Conservation (phyloP, 2,888 invertebrate species). For the Galeopsomyia nigrocyanea region DNA sequence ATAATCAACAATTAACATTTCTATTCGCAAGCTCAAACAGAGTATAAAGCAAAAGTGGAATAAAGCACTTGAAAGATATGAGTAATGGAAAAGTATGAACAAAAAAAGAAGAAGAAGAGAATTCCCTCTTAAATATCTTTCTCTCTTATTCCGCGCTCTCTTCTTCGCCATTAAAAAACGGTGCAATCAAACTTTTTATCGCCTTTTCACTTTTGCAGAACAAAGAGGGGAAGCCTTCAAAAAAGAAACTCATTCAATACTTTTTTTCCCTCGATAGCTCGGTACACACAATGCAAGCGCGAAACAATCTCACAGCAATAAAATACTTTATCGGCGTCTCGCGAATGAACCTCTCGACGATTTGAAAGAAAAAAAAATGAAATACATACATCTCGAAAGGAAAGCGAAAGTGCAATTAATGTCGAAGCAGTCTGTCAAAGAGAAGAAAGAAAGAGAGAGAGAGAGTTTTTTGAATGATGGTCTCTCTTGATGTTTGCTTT, state of each 20-base stretch:
- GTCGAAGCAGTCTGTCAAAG: not conserved
- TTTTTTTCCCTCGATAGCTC: too few species aligned
- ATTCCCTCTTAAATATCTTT: not conserved
- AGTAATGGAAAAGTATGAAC: not conserved
- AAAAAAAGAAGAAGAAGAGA: not conserved
- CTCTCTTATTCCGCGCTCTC: not conserved
- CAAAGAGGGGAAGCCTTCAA: too few species aligned
- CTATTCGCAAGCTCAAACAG: too few species aligned
- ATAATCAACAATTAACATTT: too few species aligned
- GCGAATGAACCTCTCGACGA: too few species aligned
- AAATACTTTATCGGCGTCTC: too few species aligned
- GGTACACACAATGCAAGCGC: conserved; percentile 11
- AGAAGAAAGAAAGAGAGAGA: not conserved
- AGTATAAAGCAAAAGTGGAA: too few species aligned
- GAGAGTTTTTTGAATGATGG: not conserved
- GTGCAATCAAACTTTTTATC: conserved; percentile 21
- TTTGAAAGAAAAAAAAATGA: too few species aligned
- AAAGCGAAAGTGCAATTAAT: too few species aligned
- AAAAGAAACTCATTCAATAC: too few species aligned
- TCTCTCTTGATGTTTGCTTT: conserved; percentile 52
- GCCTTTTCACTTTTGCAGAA: conserved; percentile 5
- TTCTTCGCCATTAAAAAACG: conserved; percentile 7
- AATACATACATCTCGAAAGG: too few species aligned
- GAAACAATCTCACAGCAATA: not conserved
- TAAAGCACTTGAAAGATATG: too few species aligned